A percentile compares a stretch with the other conserved stretches of the same genome.
Evolutionary conservation across 2,797 vertebrate genomes (phyloP).

Genomic region (Phaenicophaeus curvirostris): DNA sequence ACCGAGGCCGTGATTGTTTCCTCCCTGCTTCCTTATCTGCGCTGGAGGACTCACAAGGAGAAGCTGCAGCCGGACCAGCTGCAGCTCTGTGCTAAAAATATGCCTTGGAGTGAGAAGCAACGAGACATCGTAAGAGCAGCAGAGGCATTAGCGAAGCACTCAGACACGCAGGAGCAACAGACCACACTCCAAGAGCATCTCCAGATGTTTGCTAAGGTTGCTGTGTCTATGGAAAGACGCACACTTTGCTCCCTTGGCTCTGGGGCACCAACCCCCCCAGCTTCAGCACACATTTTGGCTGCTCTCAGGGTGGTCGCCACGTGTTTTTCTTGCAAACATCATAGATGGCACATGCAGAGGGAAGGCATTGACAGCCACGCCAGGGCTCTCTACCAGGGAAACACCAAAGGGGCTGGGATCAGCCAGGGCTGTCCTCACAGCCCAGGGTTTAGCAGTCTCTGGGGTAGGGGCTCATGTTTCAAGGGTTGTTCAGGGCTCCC

Average conservation of each 20-base stretch:
- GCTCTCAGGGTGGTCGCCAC: too few species aligned
- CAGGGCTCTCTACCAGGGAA: neutral
- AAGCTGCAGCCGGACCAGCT: neutral
- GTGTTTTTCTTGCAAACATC: rapidly evolving
- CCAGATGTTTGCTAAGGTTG: neutral
- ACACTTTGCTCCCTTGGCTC: neutral
- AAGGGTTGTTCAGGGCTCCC: neutral
- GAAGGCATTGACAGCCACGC: neutral
- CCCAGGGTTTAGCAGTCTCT: rapidly evolving
- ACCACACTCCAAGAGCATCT: neutral
- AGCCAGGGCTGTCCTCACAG: neutral
- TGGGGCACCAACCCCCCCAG: neutral
- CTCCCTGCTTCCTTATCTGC: slow-evolving; percentile 40
- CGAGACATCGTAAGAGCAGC: neutral
- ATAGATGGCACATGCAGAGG: neutral
- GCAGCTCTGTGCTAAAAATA: slow-evolving; percentile 43
- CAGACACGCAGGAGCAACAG: neutral
- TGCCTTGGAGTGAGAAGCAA: neutral
- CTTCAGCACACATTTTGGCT: neutral
- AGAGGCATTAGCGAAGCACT: neutral
- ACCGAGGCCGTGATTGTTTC: slow-evolving; percentile 12
- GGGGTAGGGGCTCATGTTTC: neutral
- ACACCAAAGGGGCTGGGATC: neutral
- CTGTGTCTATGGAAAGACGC: neutral
- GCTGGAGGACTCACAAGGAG: neutral